Evolutionary conservation across 2,888 invertebrate species (phyloP), one percentile per base, ranked within the genome.

Genomic region (Melanostoma mellinum): DNA sequence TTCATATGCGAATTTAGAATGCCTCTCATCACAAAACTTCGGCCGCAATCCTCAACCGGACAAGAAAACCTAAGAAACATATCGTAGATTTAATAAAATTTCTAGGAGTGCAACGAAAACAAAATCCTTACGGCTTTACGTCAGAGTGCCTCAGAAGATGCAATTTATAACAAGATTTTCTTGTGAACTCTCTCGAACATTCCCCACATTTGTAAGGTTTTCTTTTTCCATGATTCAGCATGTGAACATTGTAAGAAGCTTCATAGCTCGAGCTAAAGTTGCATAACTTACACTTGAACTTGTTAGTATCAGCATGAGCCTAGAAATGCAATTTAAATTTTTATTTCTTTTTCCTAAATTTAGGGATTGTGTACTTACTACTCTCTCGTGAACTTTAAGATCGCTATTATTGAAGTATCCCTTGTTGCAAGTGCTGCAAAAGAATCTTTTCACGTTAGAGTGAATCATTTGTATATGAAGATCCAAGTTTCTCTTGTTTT

Each of bases 351-450:
- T 0, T 1, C 20, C 20, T n/a, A 20, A 20, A 1, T 20, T 20
- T 20, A 1, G 20, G 20, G 1, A 20, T 20, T 20, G 20, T 20
- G 42, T 53, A 85, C 65, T 77, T 86, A 88, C 88, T 71, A 86
- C 73, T 63, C 85, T 87, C 32, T 88, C 88, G 68, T 91, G 90
- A 5, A 87, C 86, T 38, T 88, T 87, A 79, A 87, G 86, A 87
- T 91, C 91, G 63, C 89, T 89, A 10, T 88, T 89, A 75, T 90
- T 88, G 85, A 88, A 91, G 77, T 89, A 91, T 0, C 91, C 90
- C 56, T 90, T 90, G 0, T 88, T 40, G 35, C 90, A 91, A 20
- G 87, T 68, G n/a, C 84, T 50, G 58, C 90, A 91, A 61, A 87
- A 85, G 65, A 87, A 90, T 1, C 91, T 88, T 33, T 90, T 89